Percentiles rank a stretch among this genome's conserved stretches.
phyloP scores from a whole-genome alignment of 2,888 invertebrate species.

The Cataglyphis albicans region DNA sequence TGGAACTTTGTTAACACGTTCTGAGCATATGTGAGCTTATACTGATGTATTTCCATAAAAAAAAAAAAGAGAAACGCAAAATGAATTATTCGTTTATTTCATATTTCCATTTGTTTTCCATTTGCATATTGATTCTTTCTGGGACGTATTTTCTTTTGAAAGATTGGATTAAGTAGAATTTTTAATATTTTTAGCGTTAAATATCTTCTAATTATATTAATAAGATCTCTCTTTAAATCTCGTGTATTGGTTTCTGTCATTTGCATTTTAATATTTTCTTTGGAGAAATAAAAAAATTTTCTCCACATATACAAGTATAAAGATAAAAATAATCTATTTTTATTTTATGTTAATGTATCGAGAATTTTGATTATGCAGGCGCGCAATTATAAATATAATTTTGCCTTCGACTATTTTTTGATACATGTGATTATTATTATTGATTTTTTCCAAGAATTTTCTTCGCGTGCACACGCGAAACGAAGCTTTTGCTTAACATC shows the following conservation, averaged over 20 bases:
- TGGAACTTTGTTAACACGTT: slow-evolving; percentile 32
- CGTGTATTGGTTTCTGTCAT: background rate
- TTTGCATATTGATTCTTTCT: background rate
- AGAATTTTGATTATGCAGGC: background rate
- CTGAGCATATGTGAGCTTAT: slow-evolving; percentile 1
- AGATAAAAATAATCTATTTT: too few relatives aligned
- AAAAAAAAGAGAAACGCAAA: background rate
- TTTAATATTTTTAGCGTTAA: background rate
- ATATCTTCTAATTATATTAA: background rate
- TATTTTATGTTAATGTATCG: background rate
- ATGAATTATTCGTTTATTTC: background rate
- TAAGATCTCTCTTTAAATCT: background rate
- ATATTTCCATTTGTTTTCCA: background rate
- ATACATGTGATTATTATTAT: slow-evolving; percentile 10
- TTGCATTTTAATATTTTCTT: background rate
- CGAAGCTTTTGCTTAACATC: slow-evolving; percentile 29
- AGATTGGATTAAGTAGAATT: background rate
- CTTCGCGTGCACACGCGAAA: background rate
- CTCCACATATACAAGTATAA: background rate
- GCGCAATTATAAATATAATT: background rate
- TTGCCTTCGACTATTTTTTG: background rate
- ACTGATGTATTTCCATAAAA: slow-evolving; percentile 25
- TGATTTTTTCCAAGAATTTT: slow-evolving; percentile 4
- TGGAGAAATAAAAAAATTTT: background rate
- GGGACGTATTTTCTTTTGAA: too few relatives aligned